Conservation (phyloP, 64 coral and sea anemone genomes). For the Montipora foliosa region DNA sequence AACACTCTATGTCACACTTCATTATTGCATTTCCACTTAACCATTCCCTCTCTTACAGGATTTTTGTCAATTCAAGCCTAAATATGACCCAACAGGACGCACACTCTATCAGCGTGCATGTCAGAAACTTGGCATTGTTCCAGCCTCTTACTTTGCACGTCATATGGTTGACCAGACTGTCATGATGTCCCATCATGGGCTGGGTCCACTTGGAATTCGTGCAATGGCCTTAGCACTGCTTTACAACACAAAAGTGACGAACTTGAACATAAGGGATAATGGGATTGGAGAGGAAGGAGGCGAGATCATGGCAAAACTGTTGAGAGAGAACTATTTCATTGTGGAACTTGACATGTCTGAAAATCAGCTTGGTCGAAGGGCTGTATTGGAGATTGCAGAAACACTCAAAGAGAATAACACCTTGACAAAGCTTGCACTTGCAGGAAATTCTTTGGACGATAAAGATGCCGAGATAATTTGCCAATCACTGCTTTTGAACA, state of each 20-base stretch:
- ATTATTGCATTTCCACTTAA: background rate
- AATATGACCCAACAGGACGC: slow-evolving; percentile 89
- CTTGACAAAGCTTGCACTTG: slow-evolving; percentile 74
- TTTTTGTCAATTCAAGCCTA: slow-evolving; percentile 61
- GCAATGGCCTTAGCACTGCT: slow-evolving; percentile 85
- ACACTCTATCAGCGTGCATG: slow-evolving; percentile 83
- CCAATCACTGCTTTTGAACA: slow-evolving; percentile 66
- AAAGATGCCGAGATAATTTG: slow-evolving; percentile 80
- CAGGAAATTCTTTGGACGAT: slow-evolving; percentile 76
- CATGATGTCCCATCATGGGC: slow-evolving; percentile 92
- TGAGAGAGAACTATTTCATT: slow-evolving; percentile 95
- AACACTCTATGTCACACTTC: background rate
- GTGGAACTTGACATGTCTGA: slow-evolving; percentile 88
- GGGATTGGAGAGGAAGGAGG: slow-evolving; percentile 90
- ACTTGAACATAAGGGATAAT: slow-evolving; percentile 84
- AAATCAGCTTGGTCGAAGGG: slow-evolving; percentile 73
- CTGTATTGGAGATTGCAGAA: slow-evolving; percentile 65
- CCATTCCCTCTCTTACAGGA: background rate
- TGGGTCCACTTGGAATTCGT: slow-evolving; percentile 82
- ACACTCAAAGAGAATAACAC: slow-evolving; percentile 82
- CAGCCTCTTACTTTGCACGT: slow-evolving; percentile 92
- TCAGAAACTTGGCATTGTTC: slow-evolving; percentile 88
- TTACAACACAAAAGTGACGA: slow-evolving; percentile 92
- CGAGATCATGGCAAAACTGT: slow-evolving; percentile 74
- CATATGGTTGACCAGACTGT: slow-evolving; percentile 88